A percentile compares a stretch with the other conserved stretches of the same genome.
phyloP scores from a whole-genome alignment of 2,888 invertebrate genomes.

The Agriotes lineatus region DNA sequence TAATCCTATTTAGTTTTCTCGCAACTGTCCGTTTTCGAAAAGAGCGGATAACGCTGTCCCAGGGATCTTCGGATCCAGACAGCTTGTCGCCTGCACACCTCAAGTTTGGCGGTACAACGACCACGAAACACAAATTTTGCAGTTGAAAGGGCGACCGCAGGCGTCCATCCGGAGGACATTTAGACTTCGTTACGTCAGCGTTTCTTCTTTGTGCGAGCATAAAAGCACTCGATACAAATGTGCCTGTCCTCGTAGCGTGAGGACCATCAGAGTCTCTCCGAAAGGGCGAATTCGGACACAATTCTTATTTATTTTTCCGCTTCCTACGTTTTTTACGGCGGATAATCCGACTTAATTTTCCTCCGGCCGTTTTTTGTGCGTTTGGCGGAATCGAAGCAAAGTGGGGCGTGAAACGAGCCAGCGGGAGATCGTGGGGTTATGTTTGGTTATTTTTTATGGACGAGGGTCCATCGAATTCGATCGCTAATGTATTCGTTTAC shows the following conservation, averaged over 20 bases:
- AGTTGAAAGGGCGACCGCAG: conserved; percentile 31
- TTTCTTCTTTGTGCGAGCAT: conserved; percentile 31
- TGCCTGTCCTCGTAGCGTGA: conserved; percentile 36
- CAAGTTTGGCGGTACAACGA: conserved; percentile 23
- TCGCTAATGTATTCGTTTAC: conserved; percentile 45
- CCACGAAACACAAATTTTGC: conserved; percentile 19
- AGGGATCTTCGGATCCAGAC: conserved; percentile 20
- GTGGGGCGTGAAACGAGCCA: conserved; percentile 47
- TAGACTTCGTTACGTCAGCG: conserved; percentile 36
- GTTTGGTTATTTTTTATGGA: conserved; percentile 45
- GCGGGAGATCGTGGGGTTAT: conserved; percentile 42
- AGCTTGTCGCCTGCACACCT: conserved; percentile 41
- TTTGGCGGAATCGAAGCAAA: conserved; percentile 45
- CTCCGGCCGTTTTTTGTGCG: conserved; percentile 47
- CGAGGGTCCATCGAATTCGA: conserved; percentile 40
- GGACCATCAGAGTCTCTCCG: conserved; percentile 23
- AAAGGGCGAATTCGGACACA: conserved; percentile 48
- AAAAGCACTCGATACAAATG: conserved; percentile 40
- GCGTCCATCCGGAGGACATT: conserved; percentile 42
- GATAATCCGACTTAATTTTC: conserved; percentile 65
- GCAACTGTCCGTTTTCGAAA: conserved; percentile 21
- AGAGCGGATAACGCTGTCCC: conserved; percentile 1
- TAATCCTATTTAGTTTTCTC: conserved; percentile 21
- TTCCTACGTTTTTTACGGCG: conserved; percentile 60
- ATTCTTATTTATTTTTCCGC: conserved; percentile 66